Evolutionary conservation across 1,140 invertebrate species (phyloP), one percentile per base, ranked within the genome.

Genomic region (Neodiprion virginianus): DNA sequence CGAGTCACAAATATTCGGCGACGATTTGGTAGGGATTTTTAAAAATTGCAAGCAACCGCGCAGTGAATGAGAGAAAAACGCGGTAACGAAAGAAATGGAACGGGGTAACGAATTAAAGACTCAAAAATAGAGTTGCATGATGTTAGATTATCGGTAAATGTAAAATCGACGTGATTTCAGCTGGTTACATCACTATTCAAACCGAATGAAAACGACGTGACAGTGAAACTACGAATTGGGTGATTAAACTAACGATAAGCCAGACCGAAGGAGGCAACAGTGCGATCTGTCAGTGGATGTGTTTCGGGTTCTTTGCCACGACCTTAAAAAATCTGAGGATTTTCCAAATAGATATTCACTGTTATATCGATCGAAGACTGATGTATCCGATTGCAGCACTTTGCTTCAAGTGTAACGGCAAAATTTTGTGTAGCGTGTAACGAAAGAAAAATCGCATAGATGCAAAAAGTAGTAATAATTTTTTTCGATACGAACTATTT

Each of bases 271-370:
- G n/a, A 61, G n/a, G 11, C 11, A 17, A 12, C 53, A 61, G 53
- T 61, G 53, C 53, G 53, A 61, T 61, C 53, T 61, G 8, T 61
- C 53, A 61, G 53, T 61, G 53, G 53, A 61, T 61, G 53, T 61
- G 53, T 8, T 61, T 14, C 53, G 53, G 28, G n/a, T 61, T 61
- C 53, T 14, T 17, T 17, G 53, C 53, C 53, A 8, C n/a, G n/a
- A 61, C 11, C 53, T 4, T 14, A 11, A 61, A 61, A 8, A 8
- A 61, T 61, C 53, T 14, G 8, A 40, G 28, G n/a, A 61, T 61
- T 61, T 61, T 40, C 8, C 53, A 61, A 61, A 3, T 17, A 61
- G 11, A 14, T 61, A 14, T 61, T 14, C 11, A 61, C 8, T 61
- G 7, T 61, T 12, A 61, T n/a, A 61, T 12, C n/a, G 8, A 61